A percentile compares a stretch with the other conserved stretches of the same genome.
phyloP scores from a whole-genome alignment of 2,113 vertebrate species.

The Triplophysa dalaica region DNA sequence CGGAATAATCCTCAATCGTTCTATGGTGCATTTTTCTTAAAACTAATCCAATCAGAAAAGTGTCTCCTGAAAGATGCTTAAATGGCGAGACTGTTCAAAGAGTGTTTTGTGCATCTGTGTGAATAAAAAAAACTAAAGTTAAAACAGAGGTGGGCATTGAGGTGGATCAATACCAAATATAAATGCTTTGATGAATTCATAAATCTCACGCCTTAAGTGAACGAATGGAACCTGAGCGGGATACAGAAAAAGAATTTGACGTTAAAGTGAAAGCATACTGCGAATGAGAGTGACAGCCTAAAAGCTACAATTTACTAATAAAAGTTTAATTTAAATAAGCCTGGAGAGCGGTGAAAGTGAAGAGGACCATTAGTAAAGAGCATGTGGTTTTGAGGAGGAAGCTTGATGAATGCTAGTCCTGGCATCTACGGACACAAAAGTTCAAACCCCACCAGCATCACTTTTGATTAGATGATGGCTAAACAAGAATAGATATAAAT shows the following conservation, averaged over 20 bases:
- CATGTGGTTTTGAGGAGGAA: neutral
- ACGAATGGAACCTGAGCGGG: neutral
- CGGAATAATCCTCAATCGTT: too few species aligned
- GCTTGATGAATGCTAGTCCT: slow-evolving; percentile 38
- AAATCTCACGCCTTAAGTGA: neutral
- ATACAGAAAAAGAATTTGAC: neutral
- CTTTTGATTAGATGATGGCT: neutral
- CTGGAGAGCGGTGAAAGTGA: slow-evolving; percentile 14
- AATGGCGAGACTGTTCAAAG: neutral
- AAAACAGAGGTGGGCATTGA: neutral
- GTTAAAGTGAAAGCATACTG: slow-evolving; percentile 3
- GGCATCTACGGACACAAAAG: slow-evolving; percentile 27
- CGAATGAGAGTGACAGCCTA: slow-evolving; percentile 11
- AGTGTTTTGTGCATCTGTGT: neutral
- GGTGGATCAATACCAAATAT: neutral
- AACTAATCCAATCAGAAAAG: slow-evolving; percentile 21
- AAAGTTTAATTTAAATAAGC: neutral
- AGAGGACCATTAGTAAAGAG: slow-evolving; percentile 31
- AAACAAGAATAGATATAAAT: slow-evolving; percentile 7
- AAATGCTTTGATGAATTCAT: neutral
- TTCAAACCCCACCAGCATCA: slow-evolving; percentile 4
- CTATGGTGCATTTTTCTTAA: too few species aligned
- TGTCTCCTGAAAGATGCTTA: neutral
- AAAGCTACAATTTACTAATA: neutral
- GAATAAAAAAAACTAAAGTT: neutral